Percentiles rank a stretch among this genome's conserved stretches.
phyloP scores from a whole-genome alignment of 2,888 invertebrate genomes.

The Tolmerus cingulatus region DNA sequence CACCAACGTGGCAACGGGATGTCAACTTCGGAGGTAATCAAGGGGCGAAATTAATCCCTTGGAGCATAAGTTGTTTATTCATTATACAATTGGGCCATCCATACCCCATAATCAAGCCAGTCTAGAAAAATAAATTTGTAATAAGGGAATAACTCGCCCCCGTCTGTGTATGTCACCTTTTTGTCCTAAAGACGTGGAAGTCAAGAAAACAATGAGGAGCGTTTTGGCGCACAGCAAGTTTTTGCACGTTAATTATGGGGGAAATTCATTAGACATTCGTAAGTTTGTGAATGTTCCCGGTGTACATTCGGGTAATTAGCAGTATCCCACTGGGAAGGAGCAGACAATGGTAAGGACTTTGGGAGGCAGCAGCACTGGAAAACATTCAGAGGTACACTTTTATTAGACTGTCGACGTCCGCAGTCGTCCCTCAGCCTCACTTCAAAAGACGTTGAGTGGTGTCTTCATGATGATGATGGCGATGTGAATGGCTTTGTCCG shows the following conservation, averaged over 20 bases:
- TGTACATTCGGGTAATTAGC: background rate
- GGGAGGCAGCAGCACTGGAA: background rate
- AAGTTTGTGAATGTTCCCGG: background rate
- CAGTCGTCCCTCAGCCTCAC: background rate
- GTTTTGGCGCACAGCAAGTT: slow-evolving; percentile 16
- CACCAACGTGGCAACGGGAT: background rate
- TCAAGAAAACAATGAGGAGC: background rate
- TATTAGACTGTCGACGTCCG: background rate
- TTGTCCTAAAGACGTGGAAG: background rate
- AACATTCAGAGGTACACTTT: background rate
- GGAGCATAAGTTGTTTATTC: slow-evolving; percentile 11
- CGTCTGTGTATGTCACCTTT: background rate
- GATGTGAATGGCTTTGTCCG: background rate
- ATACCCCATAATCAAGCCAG: background rate
- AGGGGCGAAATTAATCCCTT: background rate
- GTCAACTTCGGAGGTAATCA: background rate
- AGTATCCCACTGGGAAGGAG: background rate
- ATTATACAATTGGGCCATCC: slow-evolving; percentile 7
- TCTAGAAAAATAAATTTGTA: background rate
- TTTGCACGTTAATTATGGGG: slow-evolving; percentile 1
- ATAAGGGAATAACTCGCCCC: background rate
- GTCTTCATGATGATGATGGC: background rate
- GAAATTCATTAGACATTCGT: slow-evolving; percentile 13
- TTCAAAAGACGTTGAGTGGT: slow-evolving; percentile 1
- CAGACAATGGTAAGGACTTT: slow-evolving; percentile 1